Conservation (phyloP, 1,140 invertebrate genomes). For the Araneus ventricosus region DNA sequence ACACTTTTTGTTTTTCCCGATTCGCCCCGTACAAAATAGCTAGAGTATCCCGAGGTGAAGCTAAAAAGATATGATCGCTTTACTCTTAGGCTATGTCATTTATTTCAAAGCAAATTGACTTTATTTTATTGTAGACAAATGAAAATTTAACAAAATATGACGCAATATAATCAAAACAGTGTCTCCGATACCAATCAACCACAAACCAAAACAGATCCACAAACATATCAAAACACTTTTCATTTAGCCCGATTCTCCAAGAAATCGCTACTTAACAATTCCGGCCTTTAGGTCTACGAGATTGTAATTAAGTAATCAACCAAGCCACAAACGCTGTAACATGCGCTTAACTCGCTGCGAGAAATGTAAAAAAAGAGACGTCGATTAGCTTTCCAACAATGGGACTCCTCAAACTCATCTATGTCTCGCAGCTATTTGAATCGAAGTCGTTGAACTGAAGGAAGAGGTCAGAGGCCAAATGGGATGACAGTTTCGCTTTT, state of each 20-base stretch:
- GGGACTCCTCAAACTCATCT: slow-evolving; percentile 21
- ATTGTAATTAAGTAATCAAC: slow-evolving; percentile 52
- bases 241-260: neutral
- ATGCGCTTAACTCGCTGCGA: neutral
- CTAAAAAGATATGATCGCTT: too few relatives aligned
- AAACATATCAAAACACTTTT: neutral
- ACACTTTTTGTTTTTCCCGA: too few relatives aligned
- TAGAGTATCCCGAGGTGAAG: too few relatives aligned
- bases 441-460: slow-evolving; percentile 45
- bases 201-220: neutral
- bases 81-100: too few relatives aligned
- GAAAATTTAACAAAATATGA: too few relatives aligned
- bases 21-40: too few relatives aligned
- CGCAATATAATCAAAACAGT: too few relatives aligned
- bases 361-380: neutral
- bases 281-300: neutral
- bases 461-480: slow-evolving; percentile 44
- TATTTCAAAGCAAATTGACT: too few relatives aligned
- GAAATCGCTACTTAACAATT: neutral
- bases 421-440: slow-evolving; percentile 36
- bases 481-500: slow-evolving; percentile 34
- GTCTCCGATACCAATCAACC: neutral
- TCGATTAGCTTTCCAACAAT: slow-evolving; percentile 50
- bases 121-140: too few relatives aligned
- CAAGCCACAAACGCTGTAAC: slow-evolving; percentile 1